These are phyloP conservation scores for Eptesicus fuscus DNA, from an alignment of 2,113 vertebrate species.

Conservation along the genomic window DNA sequence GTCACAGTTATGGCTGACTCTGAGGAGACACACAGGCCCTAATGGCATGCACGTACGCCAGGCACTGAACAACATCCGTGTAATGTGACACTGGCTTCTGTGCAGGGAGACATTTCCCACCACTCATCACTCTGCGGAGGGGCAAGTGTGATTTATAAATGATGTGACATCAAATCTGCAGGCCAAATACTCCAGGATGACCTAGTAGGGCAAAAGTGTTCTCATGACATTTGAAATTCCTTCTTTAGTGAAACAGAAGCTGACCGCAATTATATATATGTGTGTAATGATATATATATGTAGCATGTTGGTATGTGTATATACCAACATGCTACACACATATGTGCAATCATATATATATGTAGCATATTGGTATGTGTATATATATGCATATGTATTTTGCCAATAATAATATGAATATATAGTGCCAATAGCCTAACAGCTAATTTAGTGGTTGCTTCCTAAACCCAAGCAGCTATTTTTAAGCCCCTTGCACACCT, in stretches of 20 bases:
- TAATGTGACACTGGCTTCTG: not conserved
- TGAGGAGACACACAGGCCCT: not conserved
- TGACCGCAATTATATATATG: not conserved
- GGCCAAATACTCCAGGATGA: not conserved
- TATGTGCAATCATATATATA: no score
- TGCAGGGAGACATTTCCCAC: rapidly evolving
- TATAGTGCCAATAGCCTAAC: not conserved
- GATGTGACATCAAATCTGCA: not conserved
- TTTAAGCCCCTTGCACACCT: not conserved
- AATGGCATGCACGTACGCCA: rapidly evolving
- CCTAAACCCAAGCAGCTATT: not conserved
- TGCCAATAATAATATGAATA: not conserved
- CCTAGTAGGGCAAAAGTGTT: not conserved
- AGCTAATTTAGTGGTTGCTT: not conserved
- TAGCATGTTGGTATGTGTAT: no score
- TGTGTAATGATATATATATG: no score
- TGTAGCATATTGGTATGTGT: no score
- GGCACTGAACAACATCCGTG: no score
- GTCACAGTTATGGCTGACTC: not conserved
- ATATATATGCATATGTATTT: no score
- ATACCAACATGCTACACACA: no score
- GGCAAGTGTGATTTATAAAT: not conserved
- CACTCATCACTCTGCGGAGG: rapidly evolving
- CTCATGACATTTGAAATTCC: not conserved
- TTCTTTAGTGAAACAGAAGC: not conserved